phyloP scores from a whole-genome alignment of 2,888 invertebrate genomes.

The Globia sparganii region DNA sequence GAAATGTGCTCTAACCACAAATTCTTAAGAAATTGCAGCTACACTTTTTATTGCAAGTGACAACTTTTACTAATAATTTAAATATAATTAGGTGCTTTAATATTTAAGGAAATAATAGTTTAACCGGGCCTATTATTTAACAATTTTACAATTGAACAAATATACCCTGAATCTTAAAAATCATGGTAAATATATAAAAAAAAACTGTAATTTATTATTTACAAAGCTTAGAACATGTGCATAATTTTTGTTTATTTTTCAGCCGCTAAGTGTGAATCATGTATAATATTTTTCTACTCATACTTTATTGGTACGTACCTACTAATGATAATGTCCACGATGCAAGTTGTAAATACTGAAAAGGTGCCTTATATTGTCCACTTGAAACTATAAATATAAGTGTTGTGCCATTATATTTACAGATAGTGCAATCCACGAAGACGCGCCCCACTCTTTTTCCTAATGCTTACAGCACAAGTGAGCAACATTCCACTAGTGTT shows the following conservation, averaged over 20 bases:
- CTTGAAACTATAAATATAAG: slow-evolving; percentile 47
- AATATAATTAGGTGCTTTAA: slow-evolving; percentile 28
- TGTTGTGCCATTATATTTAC: slow-evolving; percentile 70
- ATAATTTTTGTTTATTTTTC: slow-evolving; percentile 18
- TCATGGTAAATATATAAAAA: neutral
- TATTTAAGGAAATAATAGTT: slow-evolving; percentile 11
- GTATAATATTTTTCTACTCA: slow-evolving; percentile 58
- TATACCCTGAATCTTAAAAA: neutral
- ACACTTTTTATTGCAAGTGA: neutral
- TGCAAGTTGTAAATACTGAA: slow-evolving; percentile 67
- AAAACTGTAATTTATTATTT: neutral
- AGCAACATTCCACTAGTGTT: no score
- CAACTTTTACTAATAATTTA: slow-evolving; percentile 1
- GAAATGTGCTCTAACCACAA: neutral
- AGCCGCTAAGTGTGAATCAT: slow-evolving; percentile 40
- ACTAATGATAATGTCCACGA: slow-evolving; percentile 41
- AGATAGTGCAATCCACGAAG: no score
- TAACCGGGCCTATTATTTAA: neutral
- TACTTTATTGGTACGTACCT: slow-evolving; percentile 51
- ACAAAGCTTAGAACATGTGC: slow-evolving; percentile 1
- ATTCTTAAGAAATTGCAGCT: neutral
- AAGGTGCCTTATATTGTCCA: slow-evolving; percentile 81
- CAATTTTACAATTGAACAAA: neutral
- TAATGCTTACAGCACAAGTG: no score
- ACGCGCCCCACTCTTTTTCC: no score